Conservation (phyloP, 2,888 invertebrate species). For the Zaprionus obscuricornis region DNA sequence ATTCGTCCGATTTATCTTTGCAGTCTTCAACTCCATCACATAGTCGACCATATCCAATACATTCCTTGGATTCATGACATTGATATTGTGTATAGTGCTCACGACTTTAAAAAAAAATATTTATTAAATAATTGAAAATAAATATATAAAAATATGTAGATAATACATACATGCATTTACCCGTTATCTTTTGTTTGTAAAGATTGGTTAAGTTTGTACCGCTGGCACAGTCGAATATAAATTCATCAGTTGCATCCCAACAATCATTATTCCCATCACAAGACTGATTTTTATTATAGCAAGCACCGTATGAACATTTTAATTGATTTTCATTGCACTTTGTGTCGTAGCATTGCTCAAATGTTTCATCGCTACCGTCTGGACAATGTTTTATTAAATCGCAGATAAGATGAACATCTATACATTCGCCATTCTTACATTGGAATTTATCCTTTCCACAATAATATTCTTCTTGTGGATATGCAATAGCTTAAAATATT, state of each 20-base stretch:
- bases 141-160: too few species aligned
- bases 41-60: neutral
- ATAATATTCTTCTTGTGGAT: neutral
- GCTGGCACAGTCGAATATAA: neutral
- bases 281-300: neutral
- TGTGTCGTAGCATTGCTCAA: conserved; percentile 7
- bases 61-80: conserved; percentile 15
- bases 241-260: conserved; percentile 38
- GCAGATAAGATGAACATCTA: conserved; percentile 6
- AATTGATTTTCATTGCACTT: neutral
- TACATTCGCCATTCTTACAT: conserved; percentile 20
- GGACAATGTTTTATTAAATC: conserved; percentile 19
- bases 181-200: neutral
- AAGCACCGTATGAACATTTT: conserved; percentile 44
- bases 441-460: conserved; percentile 4
- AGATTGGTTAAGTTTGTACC: fast-evolving
- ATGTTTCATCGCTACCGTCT: conserved; percentile 40
- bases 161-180: neutral
- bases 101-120: neutral
- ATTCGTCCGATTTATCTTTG: conserved; percentile 70
- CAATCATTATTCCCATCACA: conserved; percentile 27
- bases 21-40: conserved; percentile 55
- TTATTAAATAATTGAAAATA: too few species aligned
- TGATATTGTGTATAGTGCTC: neutral
- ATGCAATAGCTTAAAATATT: neutral